Evolutionary conservation across 2,888 invertebrate genomes (phyloP).

Genomic region (Rotaria socialis): DNA sequence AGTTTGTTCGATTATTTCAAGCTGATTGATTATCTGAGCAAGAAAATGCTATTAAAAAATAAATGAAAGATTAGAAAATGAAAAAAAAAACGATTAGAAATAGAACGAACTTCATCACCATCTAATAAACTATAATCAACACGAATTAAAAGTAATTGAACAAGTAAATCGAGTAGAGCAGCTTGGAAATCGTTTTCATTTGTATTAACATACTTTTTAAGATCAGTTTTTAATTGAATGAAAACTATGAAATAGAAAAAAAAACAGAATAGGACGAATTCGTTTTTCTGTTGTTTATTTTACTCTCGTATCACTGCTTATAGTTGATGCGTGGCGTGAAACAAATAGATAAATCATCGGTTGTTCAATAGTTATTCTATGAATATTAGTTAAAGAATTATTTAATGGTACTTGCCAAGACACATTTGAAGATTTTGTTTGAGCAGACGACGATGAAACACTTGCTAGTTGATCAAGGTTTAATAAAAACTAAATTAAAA

Average conservation of each 20-base stretch:
- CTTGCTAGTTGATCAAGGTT: not conserved
- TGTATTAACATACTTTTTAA: constrained; percentile 82
- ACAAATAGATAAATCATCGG: not conserved
- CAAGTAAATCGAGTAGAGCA: constrained; percentile 75
- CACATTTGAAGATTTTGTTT: not conserved
- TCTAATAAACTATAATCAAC: constrained; percentile 92
- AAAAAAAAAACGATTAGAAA: constrained; percentile 62
- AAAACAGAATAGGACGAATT: not conserved
- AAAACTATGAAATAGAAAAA: not conserved
- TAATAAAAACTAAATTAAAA: not conserved
- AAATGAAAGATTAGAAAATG: not conserved
- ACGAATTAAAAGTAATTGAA: constrained; percentile 77
- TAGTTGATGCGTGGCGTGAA: not conserved
- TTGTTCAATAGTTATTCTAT: not conserved
- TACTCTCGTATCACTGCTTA: not conserved
- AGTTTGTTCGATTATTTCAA: constrained; percentile 6
- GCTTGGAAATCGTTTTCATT: constrained; percentile 78
- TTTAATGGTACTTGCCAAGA: not conserved
- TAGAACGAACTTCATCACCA: constrained; percentile 76
- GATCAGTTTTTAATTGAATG: constrained; percentile 64
- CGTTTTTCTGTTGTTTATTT: not conserved
- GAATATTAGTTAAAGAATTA: constrained; percentile 11
- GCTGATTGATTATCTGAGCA: not conserved
- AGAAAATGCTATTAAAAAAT: constrained; percentile 37
- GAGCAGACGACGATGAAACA: not conserved